phyloP scores from a whole-genome alignment of 2,888 invertebrate species.

The Leistus spinibarbis region DNA sequence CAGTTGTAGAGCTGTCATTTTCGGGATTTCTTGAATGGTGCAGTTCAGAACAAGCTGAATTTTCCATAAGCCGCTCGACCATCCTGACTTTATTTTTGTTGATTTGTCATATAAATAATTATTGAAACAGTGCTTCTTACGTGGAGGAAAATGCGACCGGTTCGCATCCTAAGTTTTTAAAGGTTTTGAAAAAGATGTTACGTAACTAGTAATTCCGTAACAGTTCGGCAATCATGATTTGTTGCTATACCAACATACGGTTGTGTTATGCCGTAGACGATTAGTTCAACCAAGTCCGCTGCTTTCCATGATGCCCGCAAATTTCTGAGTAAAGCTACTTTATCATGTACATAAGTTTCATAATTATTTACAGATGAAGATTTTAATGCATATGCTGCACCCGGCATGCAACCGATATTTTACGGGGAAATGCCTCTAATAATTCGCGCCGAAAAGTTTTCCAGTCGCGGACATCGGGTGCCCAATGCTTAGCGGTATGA shows the following conservation, averaged over 20 bases:
- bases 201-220: conserved; percentile 1
- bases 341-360: no score
- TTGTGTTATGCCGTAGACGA: neutral
- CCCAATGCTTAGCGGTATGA: neutral
- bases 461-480: conserved; percentile 1
- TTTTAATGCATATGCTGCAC: neutral
- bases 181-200: neutral
- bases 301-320: conserved; percentile 3
- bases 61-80: conserved; percentile 43
- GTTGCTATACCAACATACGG: neutral
- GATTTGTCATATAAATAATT: no score
- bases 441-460: conserved; percentile 9
- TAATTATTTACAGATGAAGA: conserved; percentile 3
- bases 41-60: conserved; percentile 42
- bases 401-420: neutral
- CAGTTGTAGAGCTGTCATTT: conserved; percentile 41
- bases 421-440: neutral
- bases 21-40: conserved; percentile 43
- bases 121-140: no score
- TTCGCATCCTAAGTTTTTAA: neutral
- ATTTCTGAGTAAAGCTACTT: conserved; percentile 5
- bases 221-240: conserved; percentile 4
- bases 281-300: neutral
- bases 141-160: neutral
- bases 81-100: no score